phyloP scores from a whole-genome alignment of 2,797 vertebrate species.

The Chaenodraco wilsoni region DNA sequence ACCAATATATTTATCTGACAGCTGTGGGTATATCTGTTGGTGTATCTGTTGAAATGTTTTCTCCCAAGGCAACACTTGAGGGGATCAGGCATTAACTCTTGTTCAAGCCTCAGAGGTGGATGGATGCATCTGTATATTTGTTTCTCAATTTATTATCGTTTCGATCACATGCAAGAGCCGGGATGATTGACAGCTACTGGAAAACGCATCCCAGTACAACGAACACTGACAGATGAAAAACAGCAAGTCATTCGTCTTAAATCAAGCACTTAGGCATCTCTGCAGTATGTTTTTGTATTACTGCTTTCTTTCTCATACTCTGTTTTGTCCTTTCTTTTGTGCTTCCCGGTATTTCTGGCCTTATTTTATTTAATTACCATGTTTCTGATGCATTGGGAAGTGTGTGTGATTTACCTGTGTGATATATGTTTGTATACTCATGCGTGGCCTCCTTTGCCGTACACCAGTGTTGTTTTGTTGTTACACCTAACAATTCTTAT shows the following conservation, averaged over 20 bases:
- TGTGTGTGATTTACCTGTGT: constrained; percentile 8
- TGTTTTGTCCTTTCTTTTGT: neutral
- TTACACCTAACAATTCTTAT: constrained; percentile 53
- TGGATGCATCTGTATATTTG: constrained; percentile 23
- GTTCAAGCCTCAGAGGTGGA: constrained; percentile 23
- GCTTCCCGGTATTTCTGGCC: neutral
- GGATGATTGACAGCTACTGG: constrained; percentile 43
- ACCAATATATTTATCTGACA: constrained; percentile 32
- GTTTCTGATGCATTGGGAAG: neutral
- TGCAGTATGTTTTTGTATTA: neutral
- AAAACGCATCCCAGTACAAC: neutral
- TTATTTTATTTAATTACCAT: neutral
- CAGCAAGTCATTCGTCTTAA: constrained; percentile 1
- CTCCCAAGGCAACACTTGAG: constrained; percentile 23
- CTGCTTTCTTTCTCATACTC: neutral
- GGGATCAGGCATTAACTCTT: constrained; percentile 21
- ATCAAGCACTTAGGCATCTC: neutral
- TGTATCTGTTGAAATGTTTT: constrained; percentile 23
- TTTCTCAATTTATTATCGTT: constrained; percentile 37
- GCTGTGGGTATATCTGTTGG: constrained; percentile 34
- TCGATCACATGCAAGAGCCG: constrained; percentile 11
- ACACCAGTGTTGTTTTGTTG: constrained; percentile 29
- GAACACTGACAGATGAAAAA: neutral
- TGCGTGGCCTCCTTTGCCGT: constrained; percentile 11
- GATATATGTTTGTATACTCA: constrained; percentile 28